Conservation (phyloP, 2,797 vertebrate species). For the Acanthiza pusilla region DNA sequence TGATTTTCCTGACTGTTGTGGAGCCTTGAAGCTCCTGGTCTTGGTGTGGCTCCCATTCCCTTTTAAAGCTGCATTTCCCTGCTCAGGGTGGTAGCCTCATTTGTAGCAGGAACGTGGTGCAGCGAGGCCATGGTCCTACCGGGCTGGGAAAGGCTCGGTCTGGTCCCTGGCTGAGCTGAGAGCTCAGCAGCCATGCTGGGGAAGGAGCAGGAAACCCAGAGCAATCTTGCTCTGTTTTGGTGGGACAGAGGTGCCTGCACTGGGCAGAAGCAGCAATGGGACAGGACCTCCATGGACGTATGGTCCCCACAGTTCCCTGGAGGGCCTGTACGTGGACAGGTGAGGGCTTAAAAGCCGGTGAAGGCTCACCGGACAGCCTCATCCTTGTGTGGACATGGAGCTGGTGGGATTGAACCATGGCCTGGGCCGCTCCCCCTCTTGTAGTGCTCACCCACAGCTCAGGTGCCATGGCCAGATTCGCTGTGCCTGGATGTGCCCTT, state of each 20-base stretch:
- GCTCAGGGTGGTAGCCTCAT: fast-evolving
- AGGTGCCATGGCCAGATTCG: not conserved
- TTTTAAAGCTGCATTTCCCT: not conserved
- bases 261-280: not conserved
- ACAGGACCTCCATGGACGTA: no score
- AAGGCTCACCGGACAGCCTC: not conserved
- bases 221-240: not conserved
- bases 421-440: not conserved
- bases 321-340: fast-evolving
- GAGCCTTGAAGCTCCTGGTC: not conserved
- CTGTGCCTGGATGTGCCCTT: no score
- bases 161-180: not conserved
- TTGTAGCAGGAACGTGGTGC: not conserved
- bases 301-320: no score
- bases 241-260: not conserved
- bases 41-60: not conserved
- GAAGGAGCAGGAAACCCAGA: not conserved
- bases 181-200: not conserved
- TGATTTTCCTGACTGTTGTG: not conserved
- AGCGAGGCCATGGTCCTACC: not conserved
- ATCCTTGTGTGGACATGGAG: not conserved
- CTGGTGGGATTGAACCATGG: no score
- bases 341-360: not conserved
- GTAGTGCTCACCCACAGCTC: not conserved
- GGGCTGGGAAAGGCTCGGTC: no score